Percentiles rank a stretch among this genome's conserved stretches.
These are phyloP conservation scores for Butastur rufipennis DNA, from an alignment of 2,113 vertebrate genomes.

Conservation along the genomic window DNA sequence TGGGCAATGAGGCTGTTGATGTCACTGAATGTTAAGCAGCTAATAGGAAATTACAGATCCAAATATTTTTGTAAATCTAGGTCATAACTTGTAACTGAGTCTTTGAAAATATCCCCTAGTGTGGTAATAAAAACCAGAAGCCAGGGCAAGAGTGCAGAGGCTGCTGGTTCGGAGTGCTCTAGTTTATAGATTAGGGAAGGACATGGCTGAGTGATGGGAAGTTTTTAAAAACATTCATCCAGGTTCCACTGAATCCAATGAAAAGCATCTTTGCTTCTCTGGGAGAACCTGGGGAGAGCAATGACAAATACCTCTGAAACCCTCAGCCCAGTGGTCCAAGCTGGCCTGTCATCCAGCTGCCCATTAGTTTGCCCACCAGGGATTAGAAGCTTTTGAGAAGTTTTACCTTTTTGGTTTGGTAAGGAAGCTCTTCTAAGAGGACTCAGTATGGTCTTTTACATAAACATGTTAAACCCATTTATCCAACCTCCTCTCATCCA, in stretches of 20 bases:
- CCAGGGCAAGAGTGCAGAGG: neutral
- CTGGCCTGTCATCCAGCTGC: neutral
- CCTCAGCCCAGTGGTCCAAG: neutral
- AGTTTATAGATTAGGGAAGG: neutral
- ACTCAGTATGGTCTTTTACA: neutral
- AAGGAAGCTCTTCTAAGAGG: neutral
- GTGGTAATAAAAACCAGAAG: neutral
- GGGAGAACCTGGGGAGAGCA: neutral
- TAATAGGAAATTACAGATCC: neutral
- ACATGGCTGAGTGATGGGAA: neutral
- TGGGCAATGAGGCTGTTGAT: neutral
- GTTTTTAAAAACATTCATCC: neutral
- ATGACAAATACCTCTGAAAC: neutral
- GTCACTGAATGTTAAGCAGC: neutral
- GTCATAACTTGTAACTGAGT: neutral
- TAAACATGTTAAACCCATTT: neutral
- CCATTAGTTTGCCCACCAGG: rapidly evolving
- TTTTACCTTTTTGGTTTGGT: neutral
- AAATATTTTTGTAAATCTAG: slow-evolving; percentile 5
- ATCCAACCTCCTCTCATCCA: neutral
- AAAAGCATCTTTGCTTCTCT: neutral
- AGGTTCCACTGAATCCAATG: neutral
- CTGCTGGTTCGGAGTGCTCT: neutral
- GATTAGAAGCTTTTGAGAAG: neutral
- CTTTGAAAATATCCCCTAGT: neutral